Base-by-base conservation (phyloP, 2,888 invertebrate genomes). In the Brenthis daphne region DNA sequence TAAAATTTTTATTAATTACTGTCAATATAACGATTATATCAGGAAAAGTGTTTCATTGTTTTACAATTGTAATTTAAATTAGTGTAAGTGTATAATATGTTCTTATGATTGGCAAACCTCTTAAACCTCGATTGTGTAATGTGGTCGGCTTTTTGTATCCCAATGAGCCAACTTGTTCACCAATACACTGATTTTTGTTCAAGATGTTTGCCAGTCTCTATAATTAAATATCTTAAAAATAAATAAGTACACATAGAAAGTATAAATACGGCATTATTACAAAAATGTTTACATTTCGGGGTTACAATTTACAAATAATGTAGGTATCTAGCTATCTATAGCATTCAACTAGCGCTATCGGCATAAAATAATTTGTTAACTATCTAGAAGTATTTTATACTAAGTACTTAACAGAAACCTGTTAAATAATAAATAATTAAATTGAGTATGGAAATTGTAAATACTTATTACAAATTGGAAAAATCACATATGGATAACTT, bases 331-430 rank as follows among this genome's bases (percentile, higher is more conserved):
- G n/a, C n/a, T n/a, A n/a, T n/a, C n/a, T n/a, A n/a, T n/a, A n/a
- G 67, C 64, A 64, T 29, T 65, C 55, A 53, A 58, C 64, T 60
- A 58, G 47, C 37, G 57, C 47, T 54, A 69, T n/a, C 47, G 24
- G 20, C 51, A 57, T 24, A 57, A 63, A 66, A 55, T 58, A 56
- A 69, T 69, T 71, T 64, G 66, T 71, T 69, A 24, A 64, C 71
- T 71, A 71, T 69, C 69, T 71, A 71, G 53, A 57, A 60, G 51
- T 64, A 71, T 57, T 67, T 64, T 68, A 71, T 57, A 60, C 64
- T 60, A 61, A 55, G 50, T 56, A 68, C 47, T 68, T 67, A 55
- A 58, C 56, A 66, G 60, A 55, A 71, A 66, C 14, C 29, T 55
- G 14, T 51, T 55, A 50, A 20, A 16, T 50, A 55, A 56, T 55